phyloP scores from a whole-genome alignment of 2,797 vertebrate species.

The Chelmon rostratus region DNA sequence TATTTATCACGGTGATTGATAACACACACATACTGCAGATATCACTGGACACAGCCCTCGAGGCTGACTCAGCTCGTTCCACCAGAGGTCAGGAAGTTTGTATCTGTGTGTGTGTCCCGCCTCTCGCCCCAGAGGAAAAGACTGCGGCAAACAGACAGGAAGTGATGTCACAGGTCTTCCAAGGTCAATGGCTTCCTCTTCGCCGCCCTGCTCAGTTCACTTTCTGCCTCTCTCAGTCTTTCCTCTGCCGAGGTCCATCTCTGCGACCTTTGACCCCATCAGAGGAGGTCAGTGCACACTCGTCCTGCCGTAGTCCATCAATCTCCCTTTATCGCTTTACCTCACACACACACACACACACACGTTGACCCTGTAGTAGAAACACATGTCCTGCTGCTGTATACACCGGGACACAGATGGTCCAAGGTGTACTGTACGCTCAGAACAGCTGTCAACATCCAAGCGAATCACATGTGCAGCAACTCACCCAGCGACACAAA shows the following conservation, averaged over 20 bases:
- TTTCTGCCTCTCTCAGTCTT: background rate
- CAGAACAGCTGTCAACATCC: slow-evolving; percentile 47
- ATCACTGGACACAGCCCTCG: slow-evolving; percentile 7
- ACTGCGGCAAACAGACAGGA: slow-evolving; percentile 62
- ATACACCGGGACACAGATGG: slow-evolving; percentile 58
- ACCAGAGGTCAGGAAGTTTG: slow-evolving; percentile 41
- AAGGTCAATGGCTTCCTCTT: slow-evolving; percentile 50
- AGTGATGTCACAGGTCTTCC: slow-evolving; percentile 58
- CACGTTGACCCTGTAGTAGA: slow-evolving; percentile 25
- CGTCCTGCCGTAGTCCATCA: slow-evolving; percentile 51
- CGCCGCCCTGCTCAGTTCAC: background rate
- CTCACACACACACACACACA: slow-evolving; percentile 33
- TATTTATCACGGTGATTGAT: slow-evolving; percentile 68
- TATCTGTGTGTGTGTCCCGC: slow-evolving; percentile 7
- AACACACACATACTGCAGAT: slow-evolving; percentile 41
- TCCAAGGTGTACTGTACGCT: slow-evolving; percentile 43
- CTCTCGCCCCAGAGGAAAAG: slow-evolving; percentile 39
- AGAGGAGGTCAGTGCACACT: slow-evolving; percentile 44
- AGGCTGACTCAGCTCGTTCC: slow-evolving; percentile 61
- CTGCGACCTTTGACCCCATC: slow-evolving; percentile 48
- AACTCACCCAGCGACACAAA: background rate
- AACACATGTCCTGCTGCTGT: slow-evolving; percentile 31
- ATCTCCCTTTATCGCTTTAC: slow-evolving; percentile 45
- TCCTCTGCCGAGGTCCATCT: slow-evolving; percentile 19
- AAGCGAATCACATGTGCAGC: slow-evolving; percentile 29